Evolutionary conservation across 1,140 invertebrate genomes (phyloP), one percentile per base, ranked within the genome.

Genomic region (Tribolium castaneum): DNA sequence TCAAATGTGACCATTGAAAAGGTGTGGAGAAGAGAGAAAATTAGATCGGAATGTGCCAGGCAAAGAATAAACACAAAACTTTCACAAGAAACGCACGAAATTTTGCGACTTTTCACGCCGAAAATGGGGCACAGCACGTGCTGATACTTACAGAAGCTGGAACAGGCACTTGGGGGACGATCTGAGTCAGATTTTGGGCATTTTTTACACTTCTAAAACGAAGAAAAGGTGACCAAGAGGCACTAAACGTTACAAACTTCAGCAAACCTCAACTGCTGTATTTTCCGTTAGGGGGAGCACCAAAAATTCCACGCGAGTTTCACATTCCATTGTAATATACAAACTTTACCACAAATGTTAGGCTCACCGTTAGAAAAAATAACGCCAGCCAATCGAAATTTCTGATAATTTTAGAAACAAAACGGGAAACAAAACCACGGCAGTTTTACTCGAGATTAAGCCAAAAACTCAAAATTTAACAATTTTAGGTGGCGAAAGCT

Each of bases 31-130:
- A 73, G 12, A 10, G 30, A 22, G 73, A 79, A 72, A 79, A 62
- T 76, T 72, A 72, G 78, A 79, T 72, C 35, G 78, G 78, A 76
- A 79, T 76, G 45, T 62, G 51, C 59, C 34, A 71, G 56, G 72
- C 72, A 56, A 59, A 75, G 39, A 45, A 45, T 22, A 75, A 75
- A 75, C 35, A 45, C 35, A 4, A 16, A 51, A 72, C 51, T 75
- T 45, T 75, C 52, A 75, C 45, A 51, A 50, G 13, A 39, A 66
- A 59, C 4, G 10, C 16, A 59, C 12, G 1, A 30, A 45, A 45
- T 45, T 45, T 45, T 3, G 22, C 30, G 39, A 70, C 5, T 45
- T 70, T 13, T 12, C 13, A 45, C 7, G 19, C 0, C 12, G 34
- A 45, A 14, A 14, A 30, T 1, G 66, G 39, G 14, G 35, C 9